Evolutionary conservation across 2,888 invertebrate genomes (phyloP).

Genomic region (Linyphia triangularis): DNA sequence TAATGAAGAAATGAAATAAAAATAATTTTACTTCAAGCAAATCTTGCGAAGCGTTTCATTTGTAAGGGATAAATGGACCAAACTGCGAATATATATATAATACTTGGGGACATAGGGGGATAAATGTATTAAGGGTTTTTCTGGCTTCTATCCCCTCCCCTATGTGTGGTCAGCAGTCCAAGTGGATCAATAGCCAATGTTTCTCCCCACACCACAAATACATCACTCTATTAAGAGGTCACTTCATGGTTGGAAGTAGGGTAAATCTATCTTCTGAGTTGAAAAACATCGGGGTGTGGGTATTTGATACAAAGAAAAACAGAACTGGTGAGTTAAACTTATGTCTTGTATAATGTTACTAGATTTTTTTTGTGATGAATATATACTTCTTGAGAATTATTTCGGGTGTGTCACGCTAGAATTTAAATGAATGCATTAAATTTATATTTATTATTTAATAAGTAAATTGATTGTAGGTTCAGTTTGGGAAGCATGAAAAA

Average conservation of each 20-base stretch:
- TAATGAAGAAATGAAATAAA: no score
- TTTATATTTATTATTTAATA: no score
- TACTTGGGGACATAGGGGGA: not conserved
- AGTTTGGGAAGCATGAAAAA: no score
- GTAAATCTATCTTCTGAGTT: not conserved
- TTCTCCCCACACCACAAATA: constrained; percentile 27
- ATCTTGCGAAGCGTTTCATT: no score
- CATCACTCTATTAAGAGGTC: constrained; percentile 59
- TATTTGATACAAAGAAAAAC: not conserved
- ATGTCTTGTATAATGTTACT: not conserved
- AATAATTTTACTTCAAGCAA: no score
- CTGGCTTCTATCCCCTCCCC: not conserved
- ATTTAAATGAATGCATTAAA: no score
- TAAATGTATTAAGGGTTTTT: not conserved
- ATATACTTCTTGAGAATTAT: no score
- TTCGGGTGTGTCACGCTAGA: no score
- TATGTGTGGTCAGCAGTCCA: constrained; percentile 49
- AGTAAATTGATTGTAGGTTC: no score
- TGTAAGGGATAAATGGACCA: not conserved
- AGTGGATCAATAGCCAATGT: constrained; percentile 46
- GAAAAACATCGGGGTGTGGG: not conserved
- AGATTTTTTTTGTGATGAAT: no score
- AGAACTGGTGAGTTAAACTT: not conserved
- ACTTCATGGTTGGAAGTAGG: constrained; percentile 14
- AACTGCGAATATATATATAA: not conserved